Evolutionary conservation across 2,113 vertebrate genomes (phyloP).

Genomic region (Gasterosteus nipponicus): DNA sequence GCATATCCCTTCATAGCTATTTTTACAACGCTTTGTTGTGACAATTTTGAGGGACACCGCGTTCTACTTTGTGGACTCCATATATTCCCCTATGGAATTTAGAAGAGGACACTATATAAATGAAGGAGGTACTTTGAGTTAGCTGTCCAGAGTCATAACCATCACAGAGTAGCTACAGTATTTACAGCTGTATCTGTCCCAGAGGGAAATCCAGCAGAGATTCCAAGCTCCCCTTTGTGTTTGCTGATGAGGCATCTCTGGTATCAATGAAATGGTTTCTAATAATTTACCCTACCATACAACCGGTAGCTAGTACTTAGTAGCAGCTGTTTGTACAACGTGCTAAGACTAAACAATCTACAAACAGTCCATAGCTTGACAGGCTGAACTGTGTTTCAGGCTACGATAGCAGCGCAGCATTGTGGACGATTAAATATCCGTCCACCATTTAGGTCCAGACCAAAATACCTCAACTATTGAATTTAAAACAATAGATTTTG

Average conservation of each 20-base stretch:
- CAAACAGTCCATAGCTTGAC: neutral
- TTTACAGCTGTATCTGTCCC: neutral
- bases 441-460: neutral
- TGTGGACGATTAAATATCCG: neutral
- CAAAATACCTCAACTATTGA: neutral
- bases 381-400: neutral
- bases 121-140: neutral
- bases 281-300: neutral
- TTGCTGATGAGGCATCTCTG: neutral
- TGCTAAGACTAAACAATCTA: neutral
- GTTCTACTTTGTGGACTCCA: neutral
- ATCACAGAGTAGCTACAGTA: neutral
- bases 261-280: neutral
- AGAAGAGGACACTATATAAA: constrained; percentile 12
- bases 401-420: neutral
- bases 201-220: neutral
- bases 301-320: neutral
- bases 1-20: constrained; percentile 24
- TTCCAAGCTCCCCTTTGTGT: neutral
- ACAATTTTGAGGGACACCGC: constrained; percentile 9
- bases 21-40: constrained; percentile 38
- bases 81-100: constrained; percentile 12
- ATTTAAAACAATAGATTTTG: neutral
- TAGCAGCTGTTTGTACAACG: neutral
- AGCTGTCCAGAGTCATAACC: neutral